Evolutionary conservation across 1,140 invertebrate genomes (phyloP).

Genomic region (Aphidius ervi): DNA sequence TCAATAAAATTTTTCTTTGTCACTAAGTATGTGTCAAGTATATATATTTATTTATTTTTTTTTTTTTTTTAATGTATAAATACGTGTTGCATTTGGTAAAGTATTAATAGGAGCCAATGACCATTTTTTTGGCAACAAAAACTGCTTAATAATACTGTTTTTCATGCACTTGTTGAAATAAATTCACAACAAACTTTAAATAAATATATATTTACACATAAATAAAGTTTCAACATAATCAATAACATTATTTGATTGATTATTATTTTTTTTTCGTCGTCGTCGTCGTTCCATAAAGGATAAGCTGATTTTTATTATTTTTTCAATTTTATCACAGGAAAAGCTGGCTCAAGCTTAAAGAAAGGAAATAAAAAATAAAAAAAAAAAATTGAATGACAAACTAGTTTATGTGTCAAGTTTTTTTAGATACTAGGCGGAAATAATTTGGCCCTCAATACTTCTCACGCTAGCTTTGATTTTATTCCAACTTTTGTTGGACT

Average conservation of each 20-base stretch:
- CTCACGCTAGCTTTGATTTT: conserved; percentile 24
- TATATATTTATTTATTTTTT: conserved; percentile 3
- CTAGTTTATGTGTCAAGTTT: not conserved
- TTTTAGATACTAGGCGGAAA: conserved; percentile 7
- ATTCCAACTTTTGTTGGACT: conserved; percentile 25
- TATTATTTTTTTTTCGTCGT: no score
- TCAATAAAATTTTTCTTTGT: conserved; percentile 7
- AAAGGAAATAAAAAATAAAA: no score
- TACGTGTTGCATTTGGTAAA: conserved; percentile 6
- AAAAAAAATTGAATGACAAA: not conserved
- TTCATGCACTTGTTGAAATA: no score
- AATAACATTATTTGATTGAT: no score
- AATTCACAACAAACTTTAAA: no score
- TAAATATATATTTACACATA: no score
- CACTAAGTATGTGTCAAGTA: not conserved
- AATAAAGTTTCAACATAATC: no score
- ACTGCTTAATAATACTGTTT: no score
- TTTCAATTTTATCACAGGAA: not conserved
- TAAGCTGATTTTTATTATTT: not conserved
- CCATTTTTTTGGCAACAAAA: not conserved
- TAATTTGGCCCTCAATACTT: conserved; percentile 16
- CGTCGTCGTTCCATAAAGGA: not conserved
- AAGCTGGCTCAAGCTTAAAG: no score
- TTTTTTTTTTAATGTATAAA: conserved; percentile 9
- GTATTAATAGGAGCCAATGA: conserved; percentile 20